Evolutionary conservation across 2,113 vertebrate genomes (phyloP).

Genomic region (Lasiurus cinereus): DNA sequence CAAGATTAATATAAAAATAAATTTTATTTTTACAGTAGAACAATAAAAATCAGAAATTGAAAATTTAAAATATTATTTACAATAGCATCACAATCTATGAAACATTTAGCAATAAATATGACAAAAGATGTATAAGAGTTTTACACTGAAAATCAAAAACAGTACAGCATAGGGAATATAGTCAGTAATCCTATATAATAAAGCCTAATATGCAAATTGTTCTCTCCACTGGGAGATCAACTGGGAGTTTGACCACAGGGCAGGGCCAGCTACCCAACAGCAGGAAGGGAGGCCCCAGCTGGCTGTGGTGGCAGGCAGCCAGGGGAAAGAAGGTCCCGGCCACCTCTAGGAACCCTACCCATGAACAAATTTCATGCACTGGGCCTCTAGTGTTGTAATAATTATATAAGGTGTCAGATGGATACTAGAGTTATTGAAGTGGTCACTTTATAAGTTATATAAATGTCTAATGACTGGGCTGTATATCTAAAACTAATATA

Average conservation of each 20-base stretch:
- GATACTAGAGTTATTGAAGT: neutral
- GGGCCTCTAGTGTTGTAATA: neutral
- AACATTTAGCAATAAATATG: neutral
- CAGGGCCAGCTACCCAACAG: no score
- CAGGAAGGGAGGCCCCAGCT: no score
- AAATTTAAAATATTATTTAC: neutral
- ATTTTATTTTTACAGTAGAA: conserved; percentile 13
- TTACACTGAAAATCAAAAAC: neutral
- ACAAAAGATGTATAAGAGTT: neutral
- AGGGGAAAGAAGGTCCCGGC: no score
- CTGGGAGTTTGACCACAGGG: no score
- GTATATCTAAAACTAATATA: neutral
- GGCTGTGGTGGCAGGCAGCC: no score
- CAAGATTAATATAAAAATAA: neutral
- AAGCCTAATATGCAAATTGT: no score
- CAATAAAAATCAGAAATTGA: conserved; percentile 29
- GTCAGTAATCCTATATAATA: neutral
- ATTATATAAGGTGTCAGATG: neutral
- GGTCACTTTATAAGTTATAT: neutral
- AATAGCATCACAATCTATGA: neutral
- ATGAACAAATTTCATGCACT: no score
- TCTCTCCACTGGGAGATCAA: no score
- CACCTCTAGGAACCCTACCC: no score
- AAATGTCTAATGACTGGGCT: neutral
- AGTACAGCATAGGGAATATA: neutral